Conservation (phyloP, 1,140 invertebrate genomes). For the Drosophila punjabiensis region DNA sequence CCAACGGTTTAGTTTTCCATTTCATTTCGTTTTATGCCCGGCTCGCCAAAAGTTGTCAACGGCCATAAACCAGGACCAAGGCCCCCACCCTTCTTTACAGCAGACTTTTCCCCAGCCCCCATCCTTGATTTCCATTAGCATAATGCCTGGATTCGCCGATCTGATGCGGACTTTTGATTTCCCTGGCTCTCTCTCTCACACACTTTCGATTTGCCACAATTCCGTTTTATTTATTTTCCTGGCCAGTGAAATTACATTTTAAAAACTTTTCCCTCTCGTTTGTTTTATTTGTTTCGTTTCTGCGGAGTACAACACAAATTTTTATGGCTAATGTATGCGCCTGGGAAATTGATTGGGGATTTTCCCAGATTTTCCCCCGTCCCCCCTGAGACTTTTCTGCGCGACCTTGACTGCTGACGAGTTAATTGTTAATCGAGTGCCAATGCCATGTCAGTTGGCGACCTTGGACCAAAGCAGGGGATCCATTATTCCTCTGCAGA, state of each 20-base stretch:
- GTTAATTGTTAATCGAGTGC: conserved; percentile 52
- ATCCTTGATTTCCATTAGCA: conserved; percentile 70
- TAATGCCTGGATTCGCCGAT: conserved; percentile 61
- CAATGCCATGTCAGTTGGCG: conserved; percentile 54
- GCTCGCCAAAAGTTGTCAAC: conserved; percentile 77
- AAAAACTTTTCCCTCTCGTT: conserved; percentile 70
- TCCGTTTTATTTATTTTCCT: conserved; percentile 76
- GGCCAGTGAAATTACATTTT: conserved; percentile 74
- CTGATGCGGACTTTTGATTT: conserved; percentile 49
- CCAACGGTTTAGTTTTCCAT: conserved; percentile 73
- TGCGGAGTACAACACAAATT: conserved; percentile 45
- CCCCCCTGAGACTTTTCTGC: conserved; percentile 4
- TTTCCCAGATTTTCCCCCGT: not conserved
- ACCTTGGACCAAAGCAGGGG: conserved; percentile 62
- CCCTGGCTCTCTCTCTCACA: conserved; percentile 15
- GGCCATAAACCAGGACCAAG: conserved; percentile 48
- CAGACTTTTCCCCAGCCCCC: conserved; percentile 34
- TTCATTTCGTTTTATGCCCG: conserved; percentile 80
- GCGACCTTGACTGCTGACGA: conserved; percentile 39
- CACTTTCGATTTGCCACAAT: conserved; percentile 73
- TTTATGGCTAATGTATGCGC: conserved; percentile 82
- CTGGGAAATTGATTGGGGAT: conserved; percentile 64
- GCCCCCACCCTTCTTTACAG: conserved; percentile 40
- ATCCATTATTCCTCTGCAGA: conserved; percentile 61
- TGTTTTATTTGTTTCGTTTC: conserved; percentile 51